Percentiles rank a stretch among this genome's conserved stretches.
Evolutionary conservation across 2,113 vertebrate genomes (phyloP).

Genomic region (Corvus hawaiiensis): DNA sequence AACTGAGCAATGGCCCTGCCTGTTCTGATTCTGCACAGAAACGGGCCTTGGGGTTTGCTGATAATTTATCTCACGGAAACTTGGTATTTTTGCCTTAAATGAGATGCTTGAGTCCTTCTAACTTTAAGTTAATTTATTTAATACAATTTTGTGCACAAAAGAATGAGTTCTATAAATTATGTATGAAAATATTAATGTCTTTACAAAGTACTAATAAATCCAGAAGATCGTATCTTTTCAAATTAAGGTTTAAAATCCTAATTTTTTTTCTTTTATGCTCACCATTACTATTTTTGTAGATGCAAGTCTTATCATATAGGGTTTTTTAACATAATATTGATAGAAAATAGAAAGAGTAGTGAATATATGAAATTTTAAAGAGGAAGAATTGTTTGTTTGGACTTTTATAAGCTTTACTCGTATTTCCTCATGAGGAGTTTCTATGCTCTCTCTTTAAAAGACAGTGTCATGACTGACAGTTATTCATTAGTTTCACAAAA

Average conservation of each 20-base stretch:
- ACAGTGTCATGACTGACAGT: background rate
- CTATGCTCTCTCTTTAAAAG: background rate
- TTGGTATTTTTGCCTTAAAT: conserved; percentile 88
- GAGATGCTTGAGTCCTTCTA: conserved; percentile 86
- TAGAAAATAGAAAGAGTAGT: conserved; percentile 41
- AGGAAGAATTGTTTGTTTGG: conserved; percentile 25
- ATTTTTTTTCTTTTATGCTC: conserved; percentile 57
- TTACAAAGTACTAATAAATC: conserved; percentile 84
- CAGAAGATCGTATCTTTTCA: conserved; percentile 71
- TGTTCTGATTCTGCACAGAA: background rate
- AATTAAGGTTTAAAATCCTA: conserved; percentile 54
- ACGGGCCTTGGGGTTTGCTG: conserved; percentile 47
- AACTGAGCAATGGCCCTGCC: background rate
- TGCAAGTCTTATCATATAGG: conserved; percentile 38
- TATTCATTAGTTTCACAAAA: background rate
- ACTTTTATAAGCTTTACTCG: conserved; percentile 11
- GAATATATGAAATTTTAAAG: conserved; percentile 17
- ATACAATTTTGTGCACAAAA: conserved; percentile 84
- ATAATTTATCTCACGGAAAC: conserved; percentile 84
- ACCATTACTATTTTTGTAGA: conserved; percentile 52
- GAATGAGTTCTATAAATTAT: conserved; percentile 80
- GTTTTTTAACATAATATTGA: conserved; percentile 13
- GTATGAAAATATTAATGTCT: conserved; percentile 82
- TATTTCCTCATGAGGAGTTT: conserved; percentile 7
- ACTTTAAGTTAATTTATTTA: conserved; percentile 91